A percentile compares a stretch with the other conserved stretches of the same genome.
phyloP scores from a whole-genome alignment of 2,113 vertebrate genomes.

The Pipra filicauda region DNA sequence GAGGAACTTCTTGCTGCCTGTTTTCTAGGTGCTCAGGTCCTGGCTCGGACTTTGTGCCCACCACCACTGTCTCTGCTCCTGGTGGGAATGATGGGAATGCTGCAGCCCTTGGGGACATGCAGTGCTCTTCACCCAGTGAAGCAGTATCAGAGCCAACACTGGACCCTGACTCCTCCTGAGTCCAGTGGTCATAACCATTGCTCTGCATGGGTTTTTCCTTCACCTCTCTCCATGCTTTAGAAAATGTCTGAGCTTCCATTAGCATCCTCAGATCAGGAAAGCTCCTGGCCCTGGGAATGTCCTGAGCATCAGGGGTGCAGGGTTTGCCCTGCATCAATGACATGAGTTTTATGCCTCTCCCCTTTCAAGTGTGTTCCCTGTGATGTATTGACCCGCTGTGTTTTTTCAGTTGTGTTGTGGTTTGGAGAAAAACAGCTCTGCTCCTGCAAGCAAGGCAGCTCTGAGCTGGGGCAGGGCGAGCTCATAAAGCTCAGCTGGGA shows the following conservation, averaged over 20 bases:
- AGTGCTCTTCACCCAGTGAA: neutral
- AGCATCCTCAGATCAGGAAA: neutral
- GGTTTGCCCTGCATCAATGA: neutral
- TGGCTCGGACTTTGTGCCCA: neutral
- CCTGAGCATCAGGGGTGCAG: neutral
- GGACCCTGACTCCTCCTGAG: fast-evolving
- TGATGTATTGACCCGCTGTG: slow-evolving; percentile 32
- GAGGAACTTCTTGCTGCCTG: neutral
- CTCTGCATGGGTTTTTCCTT: neutral
- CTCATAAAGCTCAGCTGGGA: neutral
- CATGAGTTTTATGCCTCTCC: slow-evolving; percentile 30
- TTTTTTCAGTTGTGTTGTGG: slow-evolving; percentile 62
- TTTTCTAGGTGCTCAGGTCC: neutral
- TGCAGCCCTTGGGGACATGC: neutral
- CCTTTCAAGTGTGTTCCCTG: slow-evolving; percentile 48
- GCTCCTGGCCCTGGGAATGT: neutral
- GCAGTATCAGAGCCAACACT: neutral
- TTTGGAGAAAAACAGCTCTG: slow-evolving; percentile 9
- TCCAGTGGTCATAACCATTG: neutral
- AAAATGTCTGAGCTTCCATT: neutral
- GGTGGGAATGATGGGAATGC: neutral
- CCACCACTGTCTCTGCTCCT: neutral
- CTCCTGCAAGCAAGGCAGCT: neutral
- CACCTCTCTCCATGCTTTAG: neutral
- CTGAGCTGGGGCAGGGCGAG: neutral